Base-by-base conservation (phyloP, 2,797 vertebrate species). In the Pangasius mekongensis region DNA sequence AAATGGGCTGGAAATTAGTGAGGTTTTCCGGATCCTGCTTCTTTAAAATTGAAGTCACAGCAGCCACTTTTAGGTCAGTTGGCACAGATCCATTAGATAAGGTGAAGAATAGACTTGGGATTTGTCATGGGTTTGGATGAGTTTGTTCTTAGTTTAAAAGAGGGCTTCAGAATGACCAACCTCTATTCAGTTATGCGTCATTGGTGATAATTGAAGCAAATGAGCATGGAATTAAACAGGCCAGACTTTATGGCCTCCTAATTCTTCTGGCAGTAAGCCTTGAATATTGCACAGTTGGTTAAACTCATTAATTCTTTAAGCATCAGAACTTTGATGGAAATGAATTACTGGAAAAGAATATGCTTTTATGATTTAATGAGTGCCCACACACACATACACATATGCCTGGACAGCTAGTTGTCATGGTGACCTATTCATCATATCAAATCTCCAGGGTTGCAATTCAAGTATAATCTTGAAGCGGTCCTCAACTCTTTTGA, bases 121-220 rank as follows among this genome's bases (percentile, higher is more conserved):
- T 83, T 67, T 83, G 43, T 67, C 43, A 54, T 69, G 47, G 16
- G 18, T 64, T 67, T 52, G n/a, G 47, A 84, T 22, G n/a, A 66
- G 18, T 84, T 84, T 69, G 83, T 33, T 69, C 39, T 36, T 67
- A 84, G 47, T 69, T 84, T 36, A 33, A 22, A 69, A 84, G 64
- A 54, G n/a, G 43, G 83, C 66, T 52, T 84, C 2, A 9, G 52
- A 89, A 88, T 85, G 78, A 78, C 88, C 89, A 87, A 90, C 91
- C 82, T 64, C 56, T 82, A 58, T 87, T 84, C 54, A 80, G 83
- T 86, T 89, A n/a, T 83, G 54, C 52, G 69, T 84, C 90, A 90
- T 91, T 87, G 91, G 67, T 27, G n/a, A 84, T 94, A 95, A 95
- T 93, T 93, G 91, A 94, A 92, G 77, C 91, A 93, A 91, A 90